These are phyloP conservation scores for Clinocottus analis DNA, from an alignment of 2,113 vertebrate genomes.

Conservation along the genomic window DNA sequence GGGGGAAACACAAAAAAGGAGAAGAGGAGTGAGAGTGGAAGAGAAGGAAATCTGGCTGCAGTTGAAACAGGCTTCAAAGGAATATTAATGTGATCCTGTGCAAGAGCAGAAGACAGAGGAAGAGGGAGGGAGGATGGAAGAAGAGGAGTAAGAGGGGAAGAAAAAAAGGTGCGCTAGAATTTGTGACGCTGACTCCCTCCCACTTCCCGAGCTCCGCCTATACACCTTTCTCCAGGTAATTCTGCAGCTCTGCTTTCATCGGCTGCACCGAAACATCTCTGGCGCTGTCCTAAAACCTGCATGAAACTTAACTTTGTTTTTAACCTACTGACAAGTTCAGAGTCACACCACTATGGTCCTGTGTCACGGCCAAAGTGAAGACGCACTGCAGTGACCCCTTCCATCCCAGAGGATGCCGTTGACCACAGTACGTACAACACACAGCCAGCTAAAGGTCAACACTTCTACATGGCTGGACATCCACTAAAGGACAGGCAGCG, in stretches of 20 bases:
- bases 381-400: constrained; percentile 36
- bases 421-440: constrained; percentile 11
- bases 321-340: not conserved
- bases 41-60: constrained; percentile 61
- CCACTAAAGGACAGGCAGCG: constrained; percentile 21
- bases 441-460: constrained; percentile 56
- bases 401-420: constrained; percentile 50
- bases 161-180: constrained; percentile 30
- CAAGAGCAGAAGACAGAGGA: constrained; percentile 66
- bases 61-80: constrained; percentile 81
- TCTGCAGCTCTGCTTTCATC: constrained; percentile 14
- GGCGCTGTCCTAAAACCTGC: not conserved
- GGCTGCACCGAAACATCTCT: not conserved
- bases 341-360: not conserved
- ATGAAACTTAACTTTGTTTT: not conserved
- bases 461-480: constrained; percentile 51
- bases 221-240: constrained; percentile 64
- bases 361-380: not conserved
- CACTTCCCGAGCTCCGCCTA: constrained; percentile 33
- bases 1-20: constrained; percentile 17
- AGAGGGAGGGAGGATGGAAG: constrained; percentile 18
- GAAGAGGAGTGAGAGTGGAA: constrained; percentile 31
- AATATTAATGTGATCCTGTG: constrained; percentile 81
- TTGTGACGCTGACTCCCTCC: constrained; percentile 20
- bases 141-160: not conserved